Percentiles rank a stretch among this genome's conserved stretches.
These are phyloP conservation scores for Cromileptes altivelis DNA, from an alignment of 2,113 vertebrate genomes.

Conservation along the genomic window DNA sequence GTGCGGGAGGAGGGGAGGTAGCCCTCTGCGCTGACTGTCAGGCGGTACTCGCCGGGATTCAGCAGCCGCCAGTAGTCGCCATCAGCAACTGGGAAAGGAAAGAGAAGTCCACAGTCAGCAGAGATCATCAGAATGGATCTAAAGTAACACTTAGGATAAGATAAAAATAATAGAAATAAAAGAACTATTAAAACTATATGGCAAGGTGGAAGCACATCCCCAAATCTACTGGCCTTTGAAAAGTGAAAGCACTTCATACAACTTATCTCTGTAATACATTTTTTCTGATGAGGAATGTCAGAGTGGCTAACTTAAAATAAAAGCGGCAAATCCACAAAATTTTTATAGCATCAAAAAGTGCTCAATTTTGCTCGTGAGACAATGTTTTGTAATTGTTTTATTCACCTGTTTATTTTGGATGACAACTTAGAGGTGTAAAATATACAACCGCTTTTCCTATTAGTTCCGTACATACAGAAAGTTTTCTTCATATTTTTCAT, in stretches of 20 bases:
- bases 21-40: slow-evolving; percentile 88
- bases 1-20: slow-evolving; percentile 87
- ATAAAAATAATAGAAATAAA: background rate
- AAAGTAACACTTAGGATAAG: background rate
- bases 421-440: no score
- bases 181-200: background rate
- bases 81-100: slow-evolving; percentile 76
- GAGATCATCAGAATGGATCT: background rate
- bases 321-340: no score
- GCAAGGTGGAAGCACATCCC: background rate
- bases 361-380: no score
- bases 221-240: background rate
- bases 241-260: background rate
- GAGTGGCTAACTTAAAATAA: no score
- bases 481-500: background rate
- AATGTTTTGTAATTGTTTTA: no score
- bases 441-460: background rate
- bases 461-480: background rate
- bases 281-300: background rate
- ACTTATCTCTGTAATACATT: background rate
- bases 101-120: no score
- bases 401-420: no score
- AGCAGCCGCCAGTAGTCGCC: slow-evolving; percentile 96
- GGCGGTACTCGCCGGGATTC: slow-evolving; percentile 93
- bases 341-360: no score